phyloP scores from a whole-genome alignment of 2,888 invertebrate species.

The Andrena chrysosceles region DNA sequence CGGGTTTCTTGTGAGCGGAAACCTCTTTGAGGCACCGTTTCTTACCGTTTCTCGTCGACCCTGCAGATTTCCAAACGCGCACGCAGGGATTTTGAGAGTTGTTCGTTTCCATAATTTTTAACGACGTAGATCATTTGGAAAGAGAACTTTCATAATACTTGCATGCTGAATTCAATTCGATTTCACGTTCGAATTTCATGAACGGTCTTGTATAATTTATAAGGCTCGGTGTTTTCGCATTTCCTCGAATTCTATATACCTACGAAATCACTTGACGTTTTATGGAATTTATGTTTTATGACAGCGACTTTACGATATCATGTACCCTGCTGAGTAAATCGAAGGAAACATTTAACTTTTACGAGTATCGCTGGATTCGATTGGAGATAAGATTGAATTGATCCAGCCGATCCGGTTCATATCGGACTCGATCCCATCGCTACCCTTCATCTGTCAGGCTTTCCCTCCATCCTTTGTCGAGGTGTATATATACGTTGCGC shows the following conservation, averaged over 20 bases:
- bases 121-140: too few relatives aligned
- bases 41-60: conserved; percentile 46
- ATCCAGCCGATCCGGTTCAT: conserved; percentile 10
- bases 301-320: neutral
- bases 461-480: conserved; percentile 14
- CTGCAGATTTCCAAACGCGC: conserved; percentile 26
- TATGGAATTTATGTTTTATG: conserved; percentile 34
- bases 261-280: conserved; percentile 6
- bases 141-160: too few relatives aligned
- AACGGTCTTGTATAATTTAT: neutral
- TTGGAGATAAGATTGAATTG: conserved; percentile 13
- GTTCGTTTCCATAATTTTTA: conserved; percentile 7
- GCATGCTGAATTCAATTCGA: too few relatives aligned
- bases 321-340: neutral
- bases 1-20: conserved; percentile 31
- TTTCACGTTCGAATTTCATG: neutral
- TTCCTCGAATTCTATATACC: neutral
- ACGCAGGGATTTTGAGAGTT: conserved; percentile 34
- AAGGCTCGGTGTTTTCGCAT: neutral
- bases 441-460: conserved; percentile 11
- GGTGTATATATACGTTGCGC: neutral
- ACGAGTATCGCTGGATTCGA: conserved; percentile 1
- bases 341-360: conserved; percentile 15
- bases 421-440: conserved; percentile 9
- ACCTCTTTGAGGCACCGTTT: neutral